Evolutionary conservation across 2,797 vertebrate species (phyloP).

Genomic region (Echeneis naucrates): DNA sequence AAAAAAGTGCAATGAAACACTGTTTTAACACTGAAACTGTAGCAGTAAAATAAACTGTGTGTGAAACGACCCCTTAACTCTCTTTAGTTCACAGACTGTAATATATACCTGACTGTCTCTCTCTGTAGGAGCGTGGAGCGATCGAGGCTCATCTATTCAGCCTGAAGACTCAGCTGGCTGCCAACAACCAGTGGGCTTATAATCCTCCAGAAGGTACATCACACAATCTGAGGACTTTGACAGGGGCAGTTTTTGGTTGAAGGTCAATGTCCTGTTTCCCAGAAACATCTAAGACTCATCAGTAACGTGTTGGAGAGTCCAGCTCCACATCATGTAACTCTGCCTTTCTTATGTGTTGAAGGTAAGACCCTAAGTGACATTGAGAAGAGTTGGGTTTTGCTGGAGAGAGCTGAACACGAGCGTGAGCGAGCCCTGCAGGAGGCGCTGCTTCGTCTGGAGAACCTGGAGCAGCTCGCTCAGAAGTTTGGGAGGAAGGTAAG

Average conservation of each 20-base stretch:
- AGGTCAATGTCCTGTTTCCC: too few species aligned
- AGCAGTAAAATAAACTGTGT: too few species aligned
- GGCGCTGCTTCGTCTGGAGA: slow-evolving; percentile 87
- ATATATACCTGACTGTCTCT: too few species aligned
- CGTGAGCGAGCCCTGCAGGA: slow-evolving; percentile 86
- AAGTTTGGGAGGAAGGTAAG: slow-evolving; percentile 88
- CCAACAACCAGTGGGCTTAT: slow-evolving; percentile 89
- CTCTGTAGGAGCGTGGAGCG: slow-evolving; percentile 84
- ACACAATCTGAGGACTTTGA: not conserved
- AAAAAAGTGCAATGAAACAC: too few species aligned
- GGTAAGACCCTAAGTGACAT: slow-evolving; percentile 85
- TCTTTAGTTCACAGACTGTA: too few species aligned
- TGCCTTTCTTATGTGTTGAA: slow-evolving; percentile 16
- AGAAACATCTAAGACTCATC: too few species aligned
- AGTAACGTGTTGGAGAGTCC: too few species aligned
- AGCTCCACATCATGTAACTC: too few species aligned
- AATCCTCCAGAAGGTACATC: slow-evolving; percentile 82
- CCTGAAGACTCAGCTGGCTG: slow-evolving; percentile 87
- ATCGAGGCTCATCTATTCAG: slow-evolving; percentile 91
- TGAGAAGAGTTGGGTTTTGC: slow-evolving; percentile 85
- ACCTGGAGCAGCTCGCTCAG: slow-evolving; percentile 89
- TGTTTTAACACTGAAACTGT: too few species aligned
- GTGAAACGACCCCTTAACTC: too few species aligned
- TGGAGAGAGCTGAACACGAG: slow-evolving; percentile 89
- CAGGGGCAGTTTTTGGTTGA: too few species aligned